Percentiles rank a stretch among this genome's conserved stretches.
phyloP scores from a whole-genome alignment of 2,797 vertebrate species.

The Chrysocyon brachyurus region DNA sequence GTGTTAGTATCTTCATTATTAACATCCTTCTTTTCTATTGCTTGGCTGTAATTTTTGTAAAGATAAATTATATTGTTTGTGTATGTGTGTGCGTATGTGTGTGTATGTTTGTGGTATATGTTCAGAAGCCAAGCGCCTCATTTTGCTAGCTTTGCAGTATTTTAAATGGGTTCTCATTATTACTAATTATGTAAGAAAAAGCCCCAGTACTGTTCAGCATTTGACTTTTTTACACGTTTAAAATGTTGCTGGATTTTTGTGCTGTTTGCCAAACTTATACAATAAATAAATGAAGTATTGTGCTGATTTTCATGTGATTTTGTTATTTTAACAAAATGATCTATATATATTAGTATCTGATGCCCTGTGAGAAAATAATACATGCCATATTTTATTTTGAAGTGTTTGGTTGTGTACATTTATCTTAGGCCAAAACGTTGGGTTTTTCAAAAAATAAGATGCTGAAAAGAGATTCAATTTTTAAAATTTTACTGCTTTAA shows the following conservation, averaged over 20 bases:
- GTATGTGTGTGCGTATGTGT: not conserved
- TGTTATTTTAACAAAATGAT: constrained; percentile 76
- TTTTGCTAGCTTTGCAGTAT: constrained; percentile 79
- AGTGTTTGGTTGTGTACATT: constrained; percentile 78
- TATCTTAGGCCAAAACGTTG: constrained; percentile 69
- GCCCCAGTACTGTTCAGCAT: constrained; percentile 72
- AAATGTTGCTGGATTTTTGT: constrained; percentile 85
- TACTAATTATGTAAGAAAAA: constrained; percentile 78
- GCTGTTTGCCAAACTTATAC: constrained; percentile 86
- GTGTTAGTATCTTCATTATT: constrained; percentile 79
- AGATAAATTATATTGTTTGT: constrained; percentile 77
- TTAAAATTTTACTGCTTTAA: not conserved
- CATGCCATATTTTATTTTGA: constrained; percentile 58
- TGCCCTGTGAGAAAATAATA: constrained; percentile 63
- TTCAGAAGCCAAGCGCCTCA: constrained; percentile 73
- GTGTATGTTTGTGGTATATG: constrained; percentile 45
- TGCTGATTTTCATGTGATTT: constrained; percentile 80
- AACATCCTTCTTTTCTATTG: constrained; percentile 72
- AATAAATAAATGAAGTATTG: constrained; percentile 84
- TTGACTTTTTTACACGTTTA: constrained; percentile 84
- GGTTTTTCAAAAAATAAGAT: constrained; percentile 6
- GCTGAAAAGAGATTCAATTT: constrained; percentile 6
- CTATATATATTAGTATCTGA: not conserved
- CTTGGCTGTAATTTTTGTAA: constrained; percentile 81
- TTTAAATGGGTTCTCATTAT: constrained; percentile 75